These are phyloP conservation scores for Drosophila melanosoma DNA, from an alignment of 2,888 invertebrate species.

Conservation along the genomic window DNA sequence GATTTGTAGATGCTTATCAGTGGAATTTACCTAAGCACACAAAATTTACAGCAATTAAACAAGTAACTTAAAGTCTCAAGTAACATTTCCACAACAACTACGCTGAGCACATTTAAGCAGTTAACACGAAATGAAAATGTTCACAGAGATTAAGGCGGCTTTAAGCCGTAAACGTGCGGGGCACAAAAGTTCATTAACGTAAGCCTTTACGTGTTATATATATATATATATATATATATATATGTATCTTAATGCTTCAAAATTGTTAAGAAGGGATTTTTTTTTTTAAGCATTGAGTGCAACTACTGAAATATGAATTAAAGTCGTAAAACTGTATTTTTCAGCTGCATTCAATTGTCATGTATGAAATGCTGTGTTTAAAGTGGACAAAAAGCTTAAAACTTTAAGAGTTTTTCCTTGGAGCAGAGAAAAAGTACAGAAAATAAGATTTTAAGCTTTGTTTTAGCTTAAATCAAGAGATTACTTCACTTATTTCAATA, in stretches of 20 bases:
- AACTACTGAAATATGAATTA: not conserved
- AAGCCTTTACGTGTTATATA: not conserved
- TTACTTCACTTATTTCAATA: no score
- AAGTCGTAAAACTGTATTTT: not conserved
- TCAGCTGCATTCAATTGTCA: not conserved
- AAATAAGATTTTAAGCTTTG: not conserved
- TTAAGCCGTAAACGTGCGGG: constrained; percentile 4
- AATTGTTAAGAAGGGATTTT: no score
- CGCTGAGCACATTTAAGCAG: not conserved
- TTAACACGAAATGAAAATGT: not conserved
- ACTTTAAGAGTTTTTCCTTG: not conserved
- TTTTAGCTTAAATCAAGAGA: not conserved
- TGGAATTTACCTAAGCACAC: constrained; percentile 5
- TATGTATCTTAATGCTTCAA: not conserved
- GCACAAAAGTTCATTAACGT: not conserved
- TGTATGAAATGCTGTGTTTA: not conserved
- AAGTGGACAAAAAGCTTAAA: not conserved
- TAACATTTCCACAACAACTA: constrained; percentile 1
- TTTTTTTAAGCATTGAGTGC: not conserved
- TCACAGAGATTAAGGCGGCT: constrained; percentile 10
- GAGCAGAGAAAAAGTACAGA: not conserved
- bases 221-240: not conserved
- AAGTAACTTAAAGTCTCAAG: constrained; percentile 5
- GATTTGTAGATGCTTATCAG: constrained; percentile 1
- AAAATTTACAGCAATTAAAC: constrained; percentile 6